phyloP scores from a whole-genome alignment of 1,140 invertebrate genomes.

The Sinonovacula constricta region DNA sequence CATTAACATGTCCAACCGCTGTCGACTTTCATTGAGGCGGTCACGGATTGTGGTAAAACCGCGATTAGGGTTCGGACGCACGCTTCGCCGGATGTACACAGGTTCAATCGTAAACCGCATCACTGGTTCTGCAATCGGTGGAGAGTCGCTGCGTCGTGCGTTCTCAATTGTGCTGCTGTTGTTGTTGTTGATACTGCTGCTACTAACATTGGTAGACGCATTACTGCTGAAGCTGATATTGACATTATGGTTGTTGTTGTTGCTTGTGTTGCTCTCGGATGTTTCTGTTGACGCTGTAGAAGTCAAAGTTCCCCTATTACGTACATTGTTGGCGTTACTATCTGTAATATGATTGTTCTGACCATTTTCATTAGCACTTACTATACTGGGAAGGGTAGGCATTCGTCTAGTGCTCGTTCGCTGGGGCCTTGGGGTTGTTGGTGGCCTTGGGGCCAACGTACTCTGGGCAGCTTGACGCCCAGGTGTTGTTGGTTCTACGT shows the following conservation, averaged over 20 bases:
- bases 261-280: slow-evolving; percentile 22
- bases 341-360: no score
- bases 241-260: slow-evolving; percentile 8
- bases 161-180: slow-evolving; percentile 25
- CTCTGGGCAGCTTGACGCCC: no score
- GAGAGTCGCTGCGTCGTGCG: not conserved
- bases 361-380: slow-evolving; percentile 45
- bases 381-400: slow-evolving; percentile 57
- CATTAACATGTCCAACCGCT: slow-evolving; percentile 67
- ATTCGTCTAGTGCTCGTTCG: no score
- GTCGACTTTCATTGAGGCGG: slow-evolving; percentile 66
- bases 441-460: slow-evolving; percentile 3
- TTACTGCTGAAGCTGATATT: slow-evolving; percentile 17
- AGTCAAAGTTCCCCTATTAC: no score
- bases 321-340: no score
- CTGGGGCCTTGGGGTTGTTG: slow-evolving; percentile 6
- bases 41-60: slow-evolving; percentile 58
- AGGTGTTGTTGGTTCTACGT: no score
- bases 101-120: slow-evolving; percentile 2
- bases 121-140: not conserved
- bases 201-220: no score
- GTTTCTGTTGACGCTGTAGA: slow-evolving; percentile 55
- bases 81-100: not conserved
- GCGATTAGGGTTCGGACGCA: slow-evolving; percentile 4
- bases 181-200: slow-evolving; percentile 48